A percentile compares a stretch with the other conserved stretches of the same genome.
Conservation (phyloP, 2,797 vertebrate species). For the Onychomys torridus region DNA sequence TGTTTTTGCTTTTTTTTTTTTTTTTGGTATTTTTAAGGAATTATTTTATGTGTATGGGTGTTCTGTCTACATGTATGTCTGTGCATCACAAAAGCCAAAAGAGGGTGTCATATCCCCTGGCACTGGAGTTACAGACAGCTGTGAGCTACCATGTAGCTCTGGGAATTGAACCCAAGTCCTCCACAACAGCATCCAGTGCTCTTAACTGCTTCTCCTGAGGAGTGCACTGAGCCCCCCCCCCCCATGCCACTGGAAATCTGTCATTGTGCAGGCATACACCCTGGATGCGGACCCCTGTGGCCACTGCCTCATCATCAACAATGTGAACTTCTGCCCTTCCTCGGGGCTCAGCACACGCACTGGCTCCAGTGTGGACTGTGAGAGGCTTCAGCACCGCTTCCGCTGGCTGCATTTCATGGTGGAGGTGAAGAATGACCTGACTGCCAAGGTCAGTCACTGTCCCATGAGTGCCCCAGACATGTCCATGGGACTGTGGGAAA, state of each 20-base stretch:
- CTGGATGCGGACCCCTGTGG: slow-evolving; percentile 92
- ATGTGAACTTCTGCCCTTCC: slow-evolving; percentile 89
- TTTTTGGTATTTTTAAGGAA: neutral
- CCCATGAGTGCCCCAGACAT: accelerated
- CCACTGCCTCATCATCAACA: slow-evolving; percentile 96
- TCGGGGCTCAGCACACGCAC: slow-evolving; percentile 85
- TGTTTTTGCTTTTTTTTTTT: neutral
- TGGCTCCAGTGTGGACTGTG: slow-evolving; percentile 92
- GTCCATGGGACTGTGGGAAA: neutral
- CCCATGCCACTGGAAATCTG: neutral
- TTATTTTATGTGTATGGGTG: neutral
- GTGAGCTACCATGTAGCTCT: neutral
- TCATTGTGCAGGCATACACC: slow-evolving; percentile 89
- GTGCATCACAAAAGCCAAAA: no score
- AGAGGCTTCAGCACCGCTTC: slow-evolving; percentile 92
- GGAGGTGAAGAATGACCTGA: slow-evolving; percentile 89
- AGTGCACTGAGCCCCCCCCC: accelerated
- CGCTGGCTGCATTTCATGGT: slow-evolving; percentile 89
- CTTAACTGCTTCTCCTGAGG: neutral
- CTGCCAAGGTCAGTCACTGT: slow-evolving; percentile 86
- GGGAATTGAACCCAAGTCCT: neutral
- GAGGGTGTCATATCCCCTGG: neutral
- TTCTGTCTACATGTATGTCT: neutral
- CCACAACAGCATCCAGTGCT: neutral
- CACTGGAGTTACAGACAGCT: neutral